Evolutionary conservation across 2,113 vertebrate species (phyloP).

Genomic region (Numenius arquata): DNA sequence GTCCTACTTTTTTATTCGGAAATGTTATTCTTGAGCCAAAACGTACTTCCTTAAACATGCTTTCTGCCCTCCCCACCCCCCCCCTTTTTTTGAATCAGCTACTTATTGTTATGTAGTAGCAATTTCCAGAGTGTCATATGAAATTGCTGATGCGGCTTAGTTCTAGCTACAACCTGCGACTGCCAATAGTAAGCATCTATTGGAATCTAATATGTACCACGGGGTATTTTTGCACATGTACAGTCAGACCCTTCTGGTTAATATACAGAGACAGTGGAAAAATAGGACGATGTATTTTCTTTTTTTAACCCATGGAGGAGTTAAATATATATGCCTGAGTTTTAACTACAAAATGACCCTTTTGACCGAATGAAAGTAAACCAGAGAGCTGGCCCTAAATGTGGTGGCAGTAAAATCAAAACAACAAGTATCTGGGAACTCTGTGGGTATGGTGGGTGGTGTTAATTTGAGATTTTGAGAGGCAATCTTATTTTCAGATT

Average conservation of each 20-base stretch:
- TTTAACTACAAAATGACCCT: not conserved
- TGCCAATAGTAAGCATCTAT: constrained; percentile 43
- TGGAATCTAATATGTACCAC: constrained; percentile 4
- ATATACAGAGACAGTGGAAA: not conserved
- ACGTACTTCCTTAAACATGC: not conserved
- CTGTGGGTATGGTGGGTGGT: not conserved
- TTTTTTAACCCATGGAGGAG: not conserved
- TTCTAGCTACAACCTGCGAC: constrained; percentile 52
- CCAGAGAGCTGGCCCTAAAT: not conserved
- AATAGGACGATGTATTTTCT: not conserved
- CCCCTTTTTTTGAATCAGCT: constrained; percentile 3
- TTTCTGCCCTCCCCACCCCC: not conserved
- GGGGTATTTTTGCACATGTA: not conserved
- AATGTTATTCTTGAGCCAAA: not conserved
- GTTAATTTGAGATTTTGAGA: not conserved
- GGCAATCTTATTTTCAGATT: not conserved
- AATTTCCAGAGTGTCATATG: constrained; percentile 69
- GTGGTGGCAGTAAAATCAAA: not conserved
- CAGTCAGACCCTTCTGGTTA: constrained; percentile 3
- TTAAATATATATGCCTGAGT: not conserved
- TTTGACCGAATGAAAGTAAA: not conserved
- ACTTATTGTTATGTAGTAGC: constrained; percentile 69
- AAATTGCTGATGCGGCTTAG: constrained; percentile 76
- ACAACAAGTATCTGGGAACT: not conserved
- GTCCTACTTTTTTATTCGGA: not conserved